Evolutionary conservation across 2,113 vertebrate species (phyloP).

Genomic region (Procavia capensis): DNA sequence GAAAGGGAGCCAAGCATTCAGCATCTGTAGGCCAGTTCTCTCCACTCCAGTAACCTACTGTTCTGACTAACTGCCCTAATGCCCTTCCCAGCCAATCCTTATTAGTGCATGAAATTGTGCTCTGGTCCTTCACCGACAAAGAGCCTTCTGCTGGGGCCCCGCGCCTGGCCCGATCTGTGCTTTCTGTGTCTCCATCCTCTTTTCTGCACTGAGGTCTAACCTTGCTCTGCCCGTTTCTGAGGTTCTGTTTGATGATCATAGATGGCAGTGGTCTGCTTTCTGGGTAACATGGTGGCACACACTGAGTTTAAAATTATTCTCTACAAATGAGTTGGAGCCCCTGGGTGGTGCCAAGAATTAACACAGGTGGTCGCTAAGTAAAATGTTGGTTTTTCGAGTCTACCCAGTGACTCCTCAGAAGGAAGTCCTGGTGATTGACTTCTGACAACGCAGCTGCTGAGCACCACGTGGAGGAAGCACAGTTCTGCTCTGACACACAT

Average conservation of each 20-base stretch:
- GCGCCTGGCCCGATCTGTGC: background rate
- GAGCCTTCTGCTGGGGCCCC: background rate
- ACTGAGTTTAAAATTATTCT: background rate
- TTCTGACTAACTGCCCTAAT: background rate
- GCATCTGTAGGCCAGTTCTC: fast-evolving
- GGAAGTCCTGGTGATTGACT: background rate
- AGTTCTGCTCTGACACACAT: no score
- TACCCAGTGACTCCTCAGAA: background rate
- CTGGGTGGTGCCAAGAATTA: background rate
- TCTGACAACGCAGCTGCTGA: no score
- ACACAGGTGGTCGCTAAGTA: background rate
- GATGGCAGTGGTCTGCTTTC: background rate
- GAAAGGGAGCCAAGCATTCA: background rate
- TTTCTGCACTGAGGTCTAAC: background rate
- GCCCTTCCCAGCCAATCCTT: background rate
- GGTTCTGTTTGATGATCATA: background rate
- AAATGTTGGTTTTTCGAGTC: background rate
- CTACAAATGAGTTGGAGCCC: background rate
- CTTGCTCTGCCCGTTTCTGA: background rate
- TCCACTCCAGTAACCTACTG: background rate
- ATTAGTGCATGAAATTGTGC: background rate
- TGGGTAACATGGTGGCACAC: background rate
- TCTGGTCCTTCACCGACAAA: background rate
- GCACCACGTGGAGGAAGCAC: no score
- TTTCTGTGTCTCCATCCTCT: background rate